Percentiles rank a stretch among this genome's conserved stretches.
These are phyloP conservation scores for Troglohyphantes excavatus DNA, from an alignment of 2,888 invertebrate species.

Conservation along the genomic window DNA sequence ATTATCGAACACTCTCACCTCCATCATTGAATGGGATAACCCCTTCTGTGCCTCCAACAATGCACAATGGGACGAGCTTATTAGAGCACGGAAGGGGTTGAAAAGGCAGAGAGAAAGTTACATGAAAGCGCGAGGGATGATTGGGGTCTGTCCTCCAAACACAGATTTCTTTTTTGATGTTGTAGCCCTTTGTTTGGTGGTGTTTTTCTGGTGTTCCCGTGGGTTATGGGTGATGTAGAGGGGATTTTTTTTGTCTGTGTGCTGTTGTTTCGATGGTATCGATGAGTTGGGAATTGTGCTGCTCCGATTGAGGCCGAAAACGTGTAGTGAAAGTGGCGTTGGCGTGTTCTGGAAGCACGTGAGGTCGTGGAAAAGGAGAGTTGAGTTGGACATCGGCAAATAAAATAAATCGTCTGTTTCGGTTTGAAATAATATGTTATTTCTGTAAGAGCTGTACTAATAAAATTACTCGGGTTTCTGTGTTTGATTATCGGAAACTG, in stretches of 20 bases:
- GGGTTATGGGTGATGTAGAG: slow-evolving; percentile 37
- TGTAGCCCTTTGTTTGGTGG: not conserved
- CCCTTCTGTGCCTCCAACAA: slow-evolving; percentile 63
- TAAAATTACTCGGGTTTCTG: too few relatives aligned
- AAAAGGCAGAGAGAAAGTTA: slow-evolving; percentile 37
- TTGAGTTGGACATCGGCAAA: too few relatives aligned
- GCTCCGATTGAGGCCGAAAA: slow-evolving; percentile 54
- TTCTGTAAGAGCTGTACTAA: too few relatives aligned
- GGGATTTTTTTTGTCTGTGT: not conserved
- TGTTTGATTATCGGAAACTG: too few relatives aligned
- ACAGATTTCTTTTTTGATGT: slow-evolving; percentile 48
- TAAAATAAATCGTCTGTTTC: too few relatives aligned
- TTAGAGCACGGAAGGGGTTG: slow-evolving; percentile 64
- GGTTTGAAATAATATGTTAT: too few relatives aligned
- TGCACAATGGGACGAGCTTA: slow-evolving; percentile 74
- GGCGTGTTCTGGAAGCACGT: slow-evolving; percentile 42
- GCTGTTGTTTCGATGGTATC: slow-evolving; percentile 67
- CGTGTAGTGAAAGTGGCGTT: slow-evolving; percentile 61
- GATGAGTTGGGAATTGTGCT: slow-evolving; percentile 51
- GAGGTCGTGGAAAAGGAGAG: slow-evolving; percentile 9
- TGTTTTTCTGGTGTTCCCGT: slow-evolving; percentile 49
- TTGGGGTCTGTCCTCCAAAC: slow-evolving; percentile 75
- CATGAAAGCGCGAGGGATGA: slow-evolving; percentile 48
- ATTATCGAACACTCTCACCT: slow-evolving; percentile 65
- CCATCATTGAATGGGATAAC: slow-evolving; percentile 28